Evolutionary conservation across 2,888 invertebrate genomes (phyloP), one percentile per base, ranked within the genome.

Genomic region (Cataglyphis cursor): DNA sequence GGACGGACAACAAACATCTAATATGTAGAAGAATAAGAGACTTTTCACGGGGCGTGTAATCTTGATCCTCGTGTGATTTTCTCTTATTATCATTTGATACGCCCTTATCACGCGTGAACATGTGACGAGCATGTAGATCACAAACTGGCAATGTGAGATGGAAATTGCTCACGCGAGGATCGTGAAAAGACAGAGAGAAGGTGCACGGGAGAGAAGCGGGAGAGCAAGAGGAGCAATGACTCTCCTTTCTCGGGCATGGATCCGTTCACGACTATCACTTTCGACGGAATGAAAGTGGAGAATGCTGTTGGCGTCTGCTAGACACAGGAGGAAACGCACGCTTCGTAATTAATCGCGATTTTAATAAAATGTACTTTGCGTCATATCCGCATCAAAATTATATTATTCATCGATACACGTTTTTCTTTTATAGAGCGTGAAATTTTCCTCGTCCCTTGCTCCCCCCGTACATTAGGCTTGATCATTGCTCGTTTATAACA

Each of bases 201-300:
- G 15, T 21, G 41, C 21, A 21, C 3, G 57, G 41, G 41, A 18
- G 76, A 68, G 15, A 24, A 62, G 24, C 66, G 28, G 21, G 65
- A 83, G 91, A 84, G 90, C 81, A 85, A 85, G 85, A 89, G 83
- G 87, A 85, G 90, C 88, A 88, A 90, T 87, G 90, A 91, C 90
- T 93, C 93, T 92, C 94, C 94, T 94, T 94, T 94, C 94, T 93
- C 93, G 93, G 91, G 91, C 90, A 88, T 89, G 89, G 92, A 89
- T 90, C 88, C 90, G 88, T 91, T 91, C 93, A 93, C 93, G 94
- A 94, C 94, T 94, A 94, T 95, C 94, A 94, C 94, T 93, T 94
- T 93, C 92, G 91, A 91, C 91, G 92, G 93, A 93, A 93, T 93
- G 94, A 94, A 95, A 94, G 94, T 94, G 82, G 93, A 88, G 91